Percentiles rank a stretch among this genome's conserved stretches.
These are phyloP conservation scores for Argynnis bischoffii DNA, from an alignment of 2,888 invertebrate species.

Conservation along the genomic window DNA sequence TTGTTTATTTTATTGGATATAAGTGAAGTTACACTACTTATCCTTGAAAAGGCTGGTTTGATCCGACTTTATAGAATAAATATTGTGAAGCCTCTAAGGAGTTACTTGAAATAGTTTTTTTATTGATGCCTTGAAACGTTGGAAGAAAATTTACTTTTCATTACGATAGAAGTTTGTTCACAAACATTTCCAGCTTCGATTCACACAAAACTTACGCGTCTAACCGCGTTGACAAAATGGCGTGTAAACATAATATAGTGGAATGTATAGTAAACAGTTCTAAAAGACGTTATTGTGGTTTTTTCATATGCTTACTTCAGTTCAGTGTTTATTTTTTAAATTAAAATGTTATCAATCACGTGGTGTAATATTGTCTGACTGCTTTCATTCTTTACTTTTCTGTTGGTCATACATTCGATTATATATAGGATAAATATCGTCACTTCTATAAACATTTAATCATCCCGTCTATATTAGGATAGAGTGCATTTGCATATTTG, in stretches of 20 bases:
- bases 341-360: no score
- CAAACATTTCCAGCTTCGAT: slow-evolving; percentile 62
- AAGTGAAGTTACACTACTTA: neutral
- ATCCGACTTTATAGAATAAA: slow-evolving; percentile 50
- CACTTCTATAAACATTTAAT: no score
- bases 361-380: no score
- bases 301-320: no score
- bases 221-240: slow-evolving; percentile 24
- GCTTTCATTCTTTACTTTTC: no score
- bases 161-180: slow-evolving; percentile 71
- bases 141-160: slow-evolving; percentile 72
- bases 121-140: slow-evolving; percentile 66
- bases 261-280: slow-evolving; percentile 24
- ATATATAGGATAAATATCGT: no score
- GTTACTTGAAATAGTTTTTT: slow-evolving; percentile 63
- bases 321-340: no score
- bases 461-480: no score
- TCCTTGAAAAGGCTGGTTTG: slow-evolving; percentile 35
- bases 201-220: slow-evolving; percentile 41
- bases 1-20: no score
- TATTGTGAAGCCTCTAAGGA: slow-evolving; percentile 57
- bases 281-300: neutral
- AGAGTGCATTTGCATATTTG: no score
- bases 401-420: no score
- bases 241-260: slow-evolving; percentile 26